These are phyloP conservation scores for Heliconius congener DNA, from an alignment of 1,140 invertebrate genomes.

Conservation along the genomic window DNA sequence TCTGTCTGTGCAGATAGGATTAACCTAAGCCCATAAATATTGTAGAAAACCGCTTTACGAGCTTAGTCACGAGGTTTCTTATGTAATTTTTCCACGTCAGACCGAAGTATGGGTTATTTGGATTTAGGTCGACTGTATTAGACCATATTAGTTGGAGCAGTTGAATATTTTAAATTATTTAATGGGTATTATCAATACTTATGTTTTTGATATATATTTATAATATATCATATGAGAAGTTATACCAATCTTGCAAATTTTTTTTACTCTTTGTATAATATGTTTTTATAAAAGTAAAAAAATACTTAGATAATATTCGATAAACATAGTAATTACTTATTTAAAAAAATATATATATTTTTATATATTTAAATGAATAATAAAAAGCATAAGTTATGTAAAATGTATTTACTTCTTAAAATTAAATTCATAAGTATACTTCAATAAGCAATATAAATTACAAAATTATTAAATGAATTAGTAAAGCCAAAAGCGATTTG, in stretches of 20 bases:
- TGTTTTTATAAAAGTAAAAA: too few relatives aligned
- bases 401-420: not conserved
- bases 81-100: constrained; percentile 25
- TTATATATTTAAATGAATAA: not conserved
- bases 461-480: constrained; percentile 34
- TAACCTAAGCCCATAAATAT: constrained; percentile 28
- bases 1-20: constrained; percentile 27
- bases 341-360: too few relatives aligned
- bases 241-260: too few relatives aligned
- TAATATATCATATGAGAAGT: too few relatives aligned
- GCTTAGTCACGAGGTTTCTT: constrained; percentile 29
- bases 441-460: not conserved
- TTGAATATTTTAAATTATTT: not conserved
- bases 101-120: constrained; percentile 9
- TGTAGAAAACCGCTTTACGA: constrained; percentile 25
- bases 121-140: constrained; percentile 12
- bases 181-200: not conserved
- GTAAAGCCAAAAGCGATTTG: constrained; percentile 46
- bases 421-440: not conserved
- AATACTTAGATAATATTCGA: too few relatives aligned
- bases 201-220: too few relatives aligned
- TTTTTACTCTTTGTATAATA: too few relatives aligned
- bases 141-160: not conserved
- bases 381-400: too few relatives aligned
- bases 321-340: too few relatives aligned